Conservation (phyloP, 2,113 vertebrate genomes). For the Leucopsar rothschildi region DNA sequence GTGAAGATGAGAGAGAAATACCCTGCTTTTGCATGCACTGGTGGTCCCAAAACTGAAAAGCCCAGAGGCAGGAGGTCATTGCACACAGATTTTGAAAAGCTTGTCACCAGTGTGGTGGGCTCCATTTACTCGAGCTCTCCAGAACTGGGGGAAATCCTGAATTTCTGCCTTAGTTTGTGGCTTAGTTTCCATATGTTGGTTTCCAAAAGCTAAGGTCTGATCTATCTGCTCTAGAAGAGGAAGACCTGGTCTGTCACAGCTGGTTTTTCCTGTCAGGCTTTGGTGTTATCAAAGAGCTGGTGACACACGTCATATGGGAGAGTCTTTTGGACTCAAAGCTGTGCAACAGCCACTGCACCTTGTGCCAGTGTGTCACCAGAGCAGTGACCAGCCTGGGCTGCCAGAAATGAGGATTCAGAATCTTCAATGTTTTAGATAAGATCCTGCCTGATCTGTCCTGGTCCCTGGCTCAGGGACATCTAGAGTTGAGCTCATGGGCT, state of each 20-base stretch:
- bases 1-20: not conserved
- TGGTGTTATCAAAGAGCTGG: not conserved
- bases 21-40: not conserved
- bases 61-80: accelerated
- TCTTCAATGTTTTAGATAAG: not conserved
- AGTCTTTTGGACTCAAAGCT: not conserved
- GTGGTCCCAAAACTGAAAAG: not conserved
- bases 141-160: not conserved
- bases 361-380: not conserved
- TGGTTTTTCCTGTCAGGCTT: not conserved
- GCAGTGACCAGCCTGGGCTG: not conserved
- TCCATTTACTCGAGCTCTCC: not conserved
- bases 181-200: not conserved
- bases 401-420: not conserved
- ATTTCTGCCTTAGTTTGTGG: not conserved
- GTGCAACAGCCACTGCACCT: not conserved
- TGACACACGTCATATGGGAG: not conserved
- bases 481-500: not conserved
- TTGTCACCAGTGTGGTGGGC: not conserved
- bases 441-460: not conserved
- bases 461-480: not conserved
- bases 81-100: not conserved
- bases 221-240: not conserved
- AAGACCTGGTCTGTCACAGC: not conserved
- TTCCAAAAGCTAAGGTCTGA: not conserved